Evolutionary conservation across 2,888 invertebrate genomes (phyloP).

Genomic region (Parnassius smintheus): DNA sequence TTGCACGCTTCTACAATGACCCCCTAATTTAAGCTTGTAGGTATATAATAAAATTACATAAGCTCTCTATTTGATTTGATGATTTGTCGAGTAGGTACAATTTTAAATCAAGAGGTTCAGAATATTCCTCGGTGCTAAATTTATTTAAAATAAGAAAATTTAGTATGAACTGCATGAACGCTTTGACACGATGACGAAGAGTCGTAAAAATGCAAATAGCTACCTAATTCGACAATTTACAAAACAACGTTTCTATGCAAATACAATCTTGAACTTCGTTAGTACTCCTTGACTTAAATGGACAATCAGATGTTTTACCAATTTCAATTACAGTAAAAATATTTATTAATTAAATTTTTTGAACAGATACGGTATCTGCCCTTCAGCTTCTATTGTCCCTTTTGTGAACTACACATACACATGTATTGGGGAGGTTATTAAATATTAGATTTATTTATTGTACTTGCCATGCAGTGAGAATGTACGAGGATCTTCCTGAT

Average conservation of each 20-base stretch:
- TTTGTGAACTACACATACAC: no score
- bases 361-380: no score
- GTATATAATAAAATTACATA: slow-evolving; percentile 15
- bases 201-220: slow-evolving; percentile 14
- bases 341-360: no score
- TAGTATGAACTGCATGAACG: background rate
- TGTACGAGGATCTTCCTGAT: no score
- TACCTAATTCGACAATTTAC: slow-evolving; percentile 17
- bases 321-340: no score
- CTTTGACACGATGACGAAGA: slow-evolving; percentile 2
- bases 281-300: background rate
- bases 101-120: background rate
- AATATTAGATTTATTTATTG: no score
- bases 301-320: background rate
- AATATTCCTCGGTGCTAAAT: background rate
- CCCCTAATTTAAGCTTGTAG: slow-evolving; percentile 4
- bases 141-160: slow-evolving; percentile 16
- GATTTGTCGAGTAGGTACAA: no score
- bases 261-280: background rate
- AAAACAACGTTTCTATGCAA: slow-evolving; percentile 8
- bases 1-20: no score
- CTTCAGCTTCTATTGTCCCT: no score
- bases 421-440: no score
- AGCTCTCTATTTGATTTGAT: slow-evolving; percentile 2
- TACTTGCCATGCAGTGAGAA: no score